phyloP scores from a whole-genome alignment of 2,797 vertebrate species.

The Sebastiscus albofasciatus region DNA sequence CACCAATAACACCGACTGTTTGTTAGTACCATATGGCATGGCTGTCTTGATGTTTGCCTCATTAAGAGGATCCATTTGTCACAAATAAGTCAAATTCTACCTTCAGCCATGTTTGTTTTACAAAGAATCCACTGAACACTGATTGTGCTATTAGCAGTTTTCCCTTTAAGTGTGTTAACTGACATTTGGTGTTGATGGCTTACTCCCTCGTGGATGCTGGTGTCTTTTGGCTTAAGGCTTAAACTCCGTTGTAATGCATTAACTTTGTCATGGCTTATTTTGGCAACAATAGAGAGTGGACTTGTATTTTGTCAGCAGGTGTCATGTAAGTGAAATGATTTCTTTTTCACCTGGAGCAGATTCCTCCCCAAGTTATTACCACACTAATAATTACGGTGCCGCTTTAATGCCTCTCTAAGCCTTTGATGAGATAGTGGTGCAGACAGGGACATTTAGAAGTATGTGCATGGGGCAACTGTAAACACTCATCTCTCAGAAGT shows the following conservation, averaged over 20 bases:
- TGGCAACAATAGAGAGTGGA: background rate
- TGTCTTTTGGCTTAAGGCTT: background rate
- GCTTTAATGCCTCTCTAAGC: constrained; percentile 9
- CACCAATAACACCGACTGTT: background rate
- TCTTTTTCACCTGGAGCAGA: background rate
- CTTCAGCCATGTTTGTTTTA: background rate
- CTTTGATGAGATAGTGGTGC: constrained; percentile 16
- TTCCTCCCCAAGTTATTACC: background rate
- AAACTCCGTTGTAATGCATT: background rate
- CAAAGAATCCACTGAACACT: background rate
- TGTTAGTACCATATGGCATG: background rate
- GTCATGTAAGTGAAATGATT: background rate
- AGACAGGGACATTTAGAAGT: background rate
- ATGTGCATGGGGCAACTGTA: background rate
- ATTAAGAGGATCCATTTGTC: background rate
- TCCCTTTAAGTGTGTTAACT: background rate
- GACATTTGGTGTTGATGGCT: background rate
- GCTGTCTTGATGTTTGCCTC: constrained; percentile 12
- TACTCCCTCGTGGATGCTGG: background rate
- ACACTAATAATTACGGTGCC: background rate
- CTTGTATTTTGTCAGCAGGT: constrained; percentile 12
- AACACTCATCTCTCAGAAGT: constrained; percentile 27
- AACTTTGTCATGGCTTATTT: background rate
- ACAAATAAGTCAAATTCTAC: background rate
- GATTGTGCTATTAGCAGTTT: background rate